Base-by-base conservation (phyloP, 64 coral and sea anemone genomes). In the Montipora capricornis region DNA sequence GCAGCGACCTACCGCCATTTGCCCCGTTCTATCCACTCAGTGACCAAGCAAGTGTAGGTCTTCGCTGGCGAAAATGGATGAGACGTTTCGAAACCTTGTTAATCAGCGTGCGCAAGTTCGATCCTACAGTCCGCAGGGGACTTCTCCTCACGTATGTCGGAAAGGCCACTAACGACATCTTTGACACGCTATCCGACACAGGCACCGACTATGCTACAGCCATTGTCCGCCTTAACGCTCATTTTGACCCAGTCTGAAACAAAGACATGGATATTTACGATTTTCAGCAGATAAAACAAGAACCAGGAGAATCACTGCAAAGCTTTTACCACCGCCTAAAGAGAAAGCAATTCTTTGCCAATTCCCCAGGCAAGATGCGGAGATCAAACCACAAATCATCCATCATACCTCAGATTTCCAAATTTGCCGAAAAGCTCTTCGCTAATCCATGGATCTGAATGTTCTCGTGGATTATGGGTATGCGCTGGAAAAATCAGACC, bases 381-480 rank as follows among this genome's bases (percentile, higher is more conserved):
- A 91, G 80, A 91, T 81, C 78, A 81, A 81, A 80, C 73, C 89
- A n/a, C 78, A 80, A 29, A 81, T 91, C 49, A 91, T 91, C 26
- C 69, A 91, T 57, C 80, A 84, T 19, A 91, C 51, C 46, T 75
- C 10, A 45, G 69, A 84, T 22, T 29, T 29, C 29, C 44, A 68
- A 77, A 62, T 92, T 57, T 26, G 26, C 8, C 51, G 64, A 55
- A 84, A 92, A 51, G 90, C 29, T 37, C 29, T 37, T 37, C 29
- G 29, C 29, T 37, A 37, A 37, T 37, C 71, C 7, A 48, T 84
- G 52, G 53, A 57, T 57, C 53, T 57, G 53, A 57, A 57, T 6
- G 3, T 4, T 11, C 53, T 57, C 3, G 53, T 57, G 53, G 53
- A 76, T 6, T 76, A 92, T 47, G 71, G 70, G 58, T 92, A 61